phyloP scores from a whole-genome alignment of 1,140 invertebrate genomes.

The Anastrepha obliqua region DNA sequence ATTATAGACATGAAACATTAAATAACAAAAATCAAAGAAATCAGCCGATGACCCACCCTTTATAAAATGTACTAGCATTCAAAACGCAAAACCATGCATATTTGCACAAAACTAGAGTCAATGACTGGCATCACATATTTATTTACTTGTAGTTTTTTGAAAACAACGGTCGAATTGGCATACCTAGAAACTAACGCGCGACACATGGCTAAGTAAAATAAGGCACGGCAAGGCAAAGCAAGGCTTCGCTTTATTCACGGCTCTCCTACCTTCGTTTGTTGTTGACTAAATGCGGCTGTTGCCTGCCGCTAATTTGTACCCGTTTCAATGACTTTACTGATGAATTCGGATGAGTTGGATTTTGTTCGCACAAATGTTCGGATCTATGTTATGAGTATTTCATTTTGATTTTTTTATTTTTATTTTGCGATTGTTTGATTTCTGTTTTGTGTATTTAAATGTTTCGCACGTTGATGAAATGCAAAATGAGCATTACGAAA shows the following conservation, averaged over 20 bases:
- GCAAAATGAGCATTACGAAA: conserved; percentile 25
- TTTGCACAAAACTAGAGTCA: background rate
- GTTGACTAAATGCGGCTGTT: background rate
- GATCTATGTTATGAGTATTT: background rate
- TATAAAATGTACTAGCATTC: background rate
- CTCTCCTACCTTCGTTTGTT: background rate
- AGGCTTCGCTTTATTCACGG: background rate
- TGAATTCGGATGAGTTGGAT: background rate
- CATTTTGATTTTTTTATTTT: background rate
- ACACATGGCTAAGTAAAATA: background rate
- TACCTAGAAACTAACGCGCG: background rate
- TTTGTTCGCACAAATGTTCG: background rate
- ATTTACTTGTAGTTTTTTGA: background rate
- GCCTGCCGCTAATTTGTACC: background rate
- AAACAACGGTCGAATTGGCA: background rate
- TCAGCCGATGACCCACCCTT: too few species aligned
- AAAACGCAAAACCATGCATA: background rate
- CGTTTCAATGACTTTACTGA: background rate
- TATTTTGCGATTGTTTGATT: too few species aligned
- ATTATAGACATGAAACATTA: too few species aligned
- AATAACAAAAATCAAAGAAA: too few species aligned
- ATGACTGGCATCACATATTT: background rate
- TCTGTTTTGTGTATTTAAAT: conserved; percentile 20
- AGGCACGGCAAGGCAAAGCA: background rate
- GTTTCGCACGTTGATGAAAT: conserved; percentile 41